Evolutionary conservation across 2,888 invertebrate species (phyloP).

Genomic region (Sympetrum striolatum): DNA sequence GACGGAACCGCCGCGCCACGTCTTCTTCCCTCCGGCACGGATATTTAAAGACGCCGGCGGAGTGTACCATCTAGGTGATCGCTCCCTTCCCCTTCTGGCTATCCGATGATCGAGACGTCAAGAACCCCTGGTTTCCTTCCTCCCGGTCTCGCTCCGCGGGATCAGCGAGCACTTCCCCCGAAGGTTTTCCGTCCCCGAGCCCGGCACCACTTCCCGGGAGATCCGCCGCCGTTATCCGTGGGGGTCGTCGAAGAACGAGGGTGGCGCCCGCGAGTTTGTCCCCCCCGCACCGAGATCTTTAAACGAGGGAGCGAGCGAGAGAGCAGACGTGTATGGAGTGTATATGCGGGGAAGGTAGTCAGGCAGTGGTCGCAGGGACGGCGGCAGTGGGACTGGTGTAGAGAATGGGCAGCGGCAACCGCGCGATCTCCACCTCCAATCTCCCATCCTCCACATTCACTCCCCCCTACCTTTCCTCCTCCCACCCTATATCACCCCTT

Average conservation of each 20-base stretch:
- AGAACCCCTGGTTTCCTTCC: not conserved
- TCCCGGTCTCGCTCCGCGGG: not conserved
- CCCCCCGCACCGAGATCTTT: not conserved
- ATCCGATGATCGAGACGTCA: not conserved
- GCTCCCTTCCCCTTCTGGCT: not conserved
- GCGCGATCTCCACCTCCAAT: not conserved
- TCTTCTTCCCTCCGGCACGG: not conserved
- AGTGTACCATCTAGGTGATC: not conserved
- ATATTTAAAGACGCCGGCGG: not conserved
- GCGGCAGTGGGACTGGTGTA: constrained; percentile 9
- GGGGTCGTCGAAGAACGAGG: not conserved
- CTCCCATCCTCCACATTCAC: not conserved
- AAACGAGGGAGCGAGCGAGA: not conserved
- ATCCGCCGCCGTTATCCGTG: not conserved
- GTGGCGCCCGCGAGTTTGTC: not conserved
- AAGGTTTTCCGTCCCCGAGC: not conserved
- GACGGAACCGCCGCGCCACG: not conserved
- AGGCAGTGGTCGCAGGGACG: constrained; percentile 25
- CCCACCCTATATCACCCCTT: not conserved
- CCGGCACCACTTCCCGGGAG: not conserved
- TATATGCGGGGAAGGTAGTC: not conserved
- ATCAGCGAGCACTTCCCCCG: not conserved
- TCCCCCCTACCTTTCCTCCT: not conserved
- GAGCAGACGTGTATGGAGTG: not conserved
- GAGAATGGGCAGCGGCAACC: constrained; percentile 33